Percentiles rank a stretch among this genome's conserved stretches.
These are phyloP conservation scores for Agelastica alni DNA, from an alignment of 2,888 invertebrate genomes.

Conservation along the genomic window DNA sequence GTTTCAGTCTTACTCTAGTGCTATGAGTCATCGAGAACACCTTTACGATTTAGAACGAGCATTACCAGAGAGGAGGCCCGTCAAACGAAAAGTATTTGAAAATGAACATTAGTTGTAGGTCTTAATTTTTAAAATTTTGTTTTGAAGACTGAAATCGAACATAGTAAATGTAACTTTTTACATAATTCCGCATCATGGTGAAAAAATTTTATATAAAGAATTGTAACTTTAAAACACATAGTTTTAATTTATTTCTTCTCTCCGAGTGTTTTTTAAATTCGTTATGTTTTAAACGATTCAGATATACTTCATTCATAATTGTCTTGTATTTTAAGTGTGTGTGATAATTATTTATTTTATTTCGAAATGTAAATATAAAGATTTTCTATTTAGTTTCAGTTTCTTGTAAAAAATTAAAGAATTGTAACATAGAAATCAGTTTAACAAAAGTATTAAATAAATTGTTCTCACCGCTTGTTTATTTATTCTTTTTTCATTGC, in stretches of 20 bases:
- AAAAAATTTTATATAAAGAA: conserved; percentile 12
- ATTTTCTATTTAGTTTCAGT: conserved; percentile 24
- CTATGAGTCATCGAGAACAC: conserved; percentile 60
- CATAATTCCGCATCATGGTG: conserved; percentile 18
- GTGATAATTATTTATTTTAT: conserved; percentile 38
- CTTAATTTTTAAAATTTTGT: conserved; percentile 29
- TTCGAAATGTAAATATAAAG: conserved; percentile 34
- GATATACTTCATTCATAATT: conserved; percentile 18
- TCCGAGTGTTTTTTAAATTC: neutral
- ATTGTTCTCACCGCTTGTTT: conserved; percentile 20
- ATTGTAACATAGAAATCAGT: conserved; percentile 30
- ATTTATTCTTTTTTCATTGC: neutral
- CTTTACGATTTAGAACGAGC: conserved; percentile 57
- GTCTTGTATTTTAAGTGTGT: conserved; percentile 33
- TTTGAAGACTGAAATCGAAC: conserved; percentile 40
- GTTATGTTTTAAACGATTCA: conserved; percentile 10
- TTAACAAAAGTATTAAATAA: conserved; percentile 21
- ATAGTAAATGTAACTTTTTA: conserved; percentile 24
- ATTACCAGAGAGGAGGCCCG: conserved; percentile 46
- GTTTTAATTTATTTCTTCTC: conserved; percentile 8
- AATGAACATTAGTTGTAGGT: conserved; percentile 26
- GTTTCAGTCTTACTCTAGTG: conserved; percentile 59
- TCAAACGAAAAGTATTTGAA: conserved; percentile 44
- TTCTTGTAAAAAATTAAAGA: conserved; percentile 33
- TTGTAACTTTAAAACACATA: no score